Base-by-base conservation (phyloP, 2,113 vertebrate species). In the Mirounga angustirostris region DNA sequence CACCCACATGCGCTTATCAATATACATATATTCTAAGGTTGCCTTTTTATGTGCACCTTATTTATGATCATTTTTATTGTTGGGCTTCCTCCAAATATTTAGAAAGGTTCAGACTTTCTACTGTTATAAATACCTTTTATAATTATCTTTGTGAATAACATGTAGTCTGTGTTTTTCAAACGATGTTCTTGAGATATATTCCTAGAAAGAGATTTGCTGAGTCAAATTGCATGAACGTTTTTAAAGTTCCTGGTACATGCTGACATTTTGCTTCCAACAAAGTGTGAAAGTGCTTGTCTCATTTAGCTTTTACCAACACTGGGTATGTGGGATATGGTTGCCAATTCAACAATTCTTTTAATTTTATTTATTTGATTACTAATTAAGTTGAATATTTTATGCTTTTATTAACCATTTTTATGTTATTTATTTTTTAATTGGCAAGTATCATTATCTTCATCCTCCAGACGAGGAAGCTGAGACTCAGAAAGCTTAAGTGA, bases 301-400 rank as follows among this genome's bases (percentile, higher is more conserved):
- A 16, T 61, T 81, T 54, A 71, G 40, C 15, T 36, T 67, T 92
- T 63, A 33, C 5, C 21, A 84, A 13, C 9, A 13, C 1, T 36
- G 30, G 12, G 3, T 52, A 69, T 74, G 78, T 83, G 43, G 56
- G 43, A 84, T 22, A 40, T 89, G 18, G 5, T 43, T 73, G 21
- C 4, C 43, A 69, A 76, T 84, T 97, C 7, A 21, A 76, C 22
- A 88, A 30, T 18, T 69, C 36, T 52, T 82, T 89, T 89, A 61
- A 88, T 33, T 88, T 78, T 90, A 95, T 80, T 76, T 73, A 78
- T 91, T 97, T 84, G 36, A 94, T 33, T 79, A 83, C 18, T 61
- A 46, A 56, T 92, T 46, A 84, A 59, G 10, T 84, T 89, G 33
- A 65, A 43, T 4, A 63, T 46, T 67, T 78, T 63, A 46, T 65